Conservation (phyloP, 1,140 invertebrate species). For the Trichonephila clavata region DNA sequence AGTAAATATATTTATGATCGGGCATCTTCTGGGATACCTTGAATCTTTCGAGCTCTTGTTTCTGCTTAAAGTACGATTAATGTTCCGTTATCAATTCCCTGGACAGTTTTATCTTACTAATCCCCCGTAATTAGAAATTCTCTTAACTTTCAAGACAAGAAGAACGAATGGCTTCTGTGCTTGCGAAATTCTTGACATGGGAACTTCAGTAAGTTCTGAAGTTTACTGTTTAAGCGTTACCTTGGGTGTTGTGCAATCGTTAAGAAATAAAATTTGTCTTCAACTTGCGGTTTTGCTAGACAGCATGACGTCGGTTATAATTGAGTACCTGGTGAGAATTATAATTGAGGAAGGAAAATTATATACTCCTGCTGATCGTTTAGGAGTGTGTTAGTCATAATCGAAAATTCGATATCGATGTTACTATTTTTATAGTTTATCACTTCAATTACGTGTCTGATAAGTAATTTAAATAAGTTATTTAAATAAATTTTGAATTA, state of each 20-base stretch:
- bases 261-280: constrained; percentile 37
- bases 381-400: not conserved
- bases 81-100: constrained; percentile 6
- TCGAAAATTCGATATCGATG: not conserved
- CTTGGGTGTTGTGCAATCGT: not conserved
- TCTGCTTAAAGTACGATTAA: constrained; percentile 53
- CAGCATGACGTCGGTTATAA: not conserved
- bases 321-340: constrained; percentile 8
- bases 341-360: constrained; percentile 16
- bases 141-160: constrained; percentile 11
- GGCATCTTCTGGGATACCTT: not conserved
- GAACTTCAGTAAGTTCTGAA: not conserved
- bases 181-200: not conserved
- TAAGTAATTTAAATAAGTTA: not conserved
- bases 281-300: not conserved
- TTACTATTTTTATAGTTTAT: not conserved
- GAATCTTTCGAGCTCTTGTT: not conserved
- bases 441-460: too few species aligned
- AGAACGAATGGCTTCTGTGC: constrained; percentile 1
- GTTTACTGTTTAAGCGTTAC: not conserved
- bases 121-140: constrained; percentile 59
- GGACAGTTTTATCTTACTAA: constrained; percentile 65
- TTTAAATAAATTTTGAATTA: too few species aligned
- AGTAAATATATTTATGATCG: constrained; percentile 58
- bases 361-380: not conserved